Evolutionary conservation across 2,113 vertebrate species (phyloP), one percentile per base, ranked within the genome.

Genomic region (Hippocampus zosterae): DNA sequence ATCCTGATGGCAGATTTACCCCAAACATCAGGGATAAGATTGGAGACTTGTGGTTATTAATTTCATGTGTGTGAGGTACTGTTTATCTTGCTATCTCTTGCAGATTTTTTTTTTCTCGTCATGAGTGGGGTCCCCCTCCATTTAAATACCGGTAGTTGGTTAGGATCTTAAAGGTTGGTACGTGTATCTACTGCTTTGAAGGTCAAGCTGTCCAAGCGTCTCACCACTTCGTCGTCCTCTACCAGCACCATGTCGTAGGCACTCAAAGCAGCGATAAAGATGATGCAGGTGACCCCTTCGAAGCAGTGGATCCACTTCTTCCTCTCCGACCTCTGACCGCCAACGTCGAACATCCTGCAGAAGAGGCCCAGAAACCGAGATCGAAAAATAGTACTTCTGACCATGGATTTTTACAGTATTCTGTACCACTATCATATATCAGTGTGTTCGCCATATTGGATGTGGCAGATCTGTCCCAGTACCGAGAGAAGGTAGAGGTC

Each of bases 291-390:
- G 59, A 98, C 96, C 0, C 96, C 97, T 85, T 99, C 96, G 2
- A 99, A 99, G 87, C 96, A 98, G 60, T 98, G 96, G 83, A 99
- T 99, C 97, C 96, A 98, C 85, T 99, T 99, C 92, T 99, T 99
- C 67, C 96, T 88, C 82, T 99, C 97, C 0, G 97, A 99, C 78
- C 96, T 94, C 91, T 99, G 97, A 23, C 96, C 97, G 0, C 96
- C 97, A 72, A 99, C 97, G 0, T 99, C 97, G 5, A 98, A 99
- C 97, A 99, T 99, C 86, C 97, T 99, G 88, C 13, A 67, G 1
- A 40, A 37, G 50, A 77, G 69, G 70, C 23, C 50, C 11, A 66
- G 27, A 29, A 56, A 56, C n/a, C 2, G 53, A 57, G 13, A 25
- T 46, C 3, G 13, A 23, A 46, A 25, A 23, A 61, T 15, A 61